A percentile compares a stretch with the other conserved stretches of the same genome.
These are phyloP conservation scores for Pseudanteris insignis DNA, from an alignment of 2,888 invertebrate species.

Conservation along the genomic window DNA sequence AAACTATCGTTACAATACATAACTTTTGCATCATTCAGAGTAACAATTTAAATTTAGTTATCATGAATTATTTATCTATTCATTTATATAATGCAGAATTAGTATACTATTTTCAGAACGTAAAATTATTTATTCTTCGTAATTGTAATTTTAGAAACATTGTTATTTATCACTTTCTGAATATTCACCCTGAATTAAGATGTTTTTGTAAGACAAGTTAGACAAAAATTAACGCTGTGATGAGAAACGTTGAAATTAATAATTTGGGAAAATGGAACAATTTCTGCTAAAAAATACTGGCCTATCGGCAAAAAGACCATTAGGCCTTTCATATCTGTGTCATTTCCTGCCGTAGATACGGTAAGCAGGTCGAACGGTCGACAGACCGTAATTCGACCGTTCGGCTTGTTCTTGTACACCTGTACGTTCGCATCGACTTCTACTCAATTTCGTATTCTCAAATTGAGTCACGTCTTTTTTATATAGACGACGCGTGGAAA, in stretches of 20 bases:
- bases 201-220: neutral
- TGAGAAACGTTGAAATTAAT: too few species aligned
- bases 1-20: too few species aligned
- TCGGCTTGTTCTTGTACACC: conserved; percentile 42
- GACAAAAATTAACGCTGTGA: neutral
- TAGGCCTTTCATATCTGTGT: conserved; percentile 45
- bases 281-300: conserved; percentile 23
- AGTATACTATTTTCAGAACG: too few species aligned
- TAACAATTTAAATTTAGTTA: too few species aligned
- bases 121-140: too few species aligned
- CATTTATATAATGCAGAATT: too few species aligned
- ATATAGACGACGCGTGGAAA: too few species aligned
- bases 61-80: too few species aligned
- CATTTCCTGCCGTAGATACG: conserved; percentile 46
- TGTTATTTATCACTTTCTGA: conserved; percentile 14
- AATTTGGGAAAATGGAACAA: conserved; percentile 10
- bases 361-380: conserved; percentile 48
- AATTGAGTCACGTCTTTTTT: conserved; percentile 16
- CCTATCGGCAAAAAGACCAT: conserved; percentile 41
- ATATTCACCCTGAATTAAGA: too few species aligned
- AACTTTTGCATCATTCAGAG: too few species aligned
- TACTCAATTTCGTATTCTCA: conserved; percentile 29
- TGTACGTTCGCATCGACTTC: conserved; percentile 38
- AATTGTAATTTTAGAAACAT: too few species aligned
- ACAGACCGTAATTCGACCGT: conserved; percentile 45